Percentiles rank a stretch among this genome's conserved stretches.
Evolutionary conservation across 2,113 vertebrate genomes (phyloP).

Genomic region (Corythornis cristatus): DNA sequence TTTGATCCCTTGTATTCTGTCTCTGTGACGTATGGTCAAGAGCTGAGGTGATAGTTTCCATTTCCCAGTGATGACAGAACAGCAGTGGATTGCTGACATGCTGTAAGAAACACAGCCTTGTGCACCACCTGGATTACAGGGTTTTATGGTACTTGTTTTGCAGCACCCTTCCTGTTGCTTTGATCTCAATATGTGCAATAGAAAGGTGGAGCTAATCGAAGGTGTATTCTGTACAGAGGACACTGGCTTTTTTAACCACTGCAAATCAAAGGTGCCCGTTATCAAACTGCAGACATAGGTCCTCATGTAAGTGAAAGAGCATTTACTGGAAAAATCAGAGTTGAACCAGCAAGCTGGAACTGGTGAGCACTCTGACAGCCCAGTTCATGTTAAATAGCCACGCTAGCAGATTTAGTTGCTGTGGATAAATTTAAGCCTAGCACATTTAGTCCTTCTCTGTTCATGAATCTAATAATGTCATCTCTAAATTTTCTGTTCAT

Average conservation of each 20-base stretch:
- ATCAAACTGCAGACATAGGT: not conserved
- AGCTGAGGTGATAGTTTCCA: fast-evolving
- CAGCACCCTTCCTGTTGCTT: not conserved
- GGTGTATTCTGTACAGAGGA: not conserved
- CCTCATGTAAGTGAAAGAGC: not conserved
- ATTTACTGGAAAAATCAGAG: not conserved
- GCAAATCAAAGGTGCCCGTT: not conserved
- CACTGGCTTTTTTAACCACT: not conserved
- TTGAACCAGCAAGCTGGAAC: not conserved
- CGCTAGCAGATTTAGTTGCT: not conserved
- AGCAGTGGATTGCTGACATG: not conserved
- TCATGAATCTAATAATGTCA: not conserved
- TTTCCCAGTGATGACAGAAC: not conserved
- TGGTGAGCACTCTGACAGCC: not conserved
- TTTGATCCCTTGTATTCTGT: fast-evolving
- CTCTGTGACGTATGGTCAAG: not conserved
- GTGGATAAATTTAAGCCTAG: not conserved
- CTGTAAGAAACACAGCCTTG: not conserved
- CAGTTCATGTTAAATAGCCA: not conserved
- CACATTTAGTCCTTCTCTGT: not conserved
- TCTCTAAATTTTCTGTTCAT: not conserved
- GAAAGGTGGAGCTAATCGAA: not conserved
- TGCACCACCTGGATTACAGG: fast-evolving
- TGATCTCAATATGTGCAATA: not conserved
- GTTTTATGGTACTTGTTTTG: not conserved